Base-by-base conservation (phyloP, 2,797 vertebrate genomes). In the Agapornis canus region DNA sequence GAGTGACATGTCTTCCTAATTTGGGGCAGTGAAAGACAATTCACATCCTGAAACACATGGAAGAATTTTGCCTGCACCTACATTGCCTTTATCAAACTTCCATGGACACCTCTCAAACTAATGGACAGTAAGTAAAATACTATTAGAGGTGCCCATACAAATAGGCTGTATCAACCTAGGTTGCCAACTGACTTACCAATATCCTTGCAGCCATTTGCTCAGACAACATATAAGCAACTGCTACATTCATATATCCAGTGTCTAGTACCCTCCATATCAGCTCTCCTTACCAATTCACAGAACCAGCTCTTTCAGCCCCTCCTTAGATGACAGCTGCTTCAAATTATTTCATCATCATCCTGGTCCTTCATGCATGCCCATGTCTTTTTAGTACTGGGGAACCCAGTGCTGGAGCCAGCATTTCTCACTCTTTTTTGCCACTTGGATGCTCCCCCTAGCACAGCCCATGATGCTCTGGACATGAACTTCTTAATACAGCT, bases 381-480 rank as follows among this genome's bases (percentile, higher is more conserved):
- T n/a, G 21, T 22, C 19, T n/a, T 26, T 79, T 37, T 11, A 19
- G 22, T 18, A 43, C 12, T n/a, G n/a, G 16, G 40, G 25, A 69
- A 29, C 25, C 60, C 66, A 60, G 60, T 0, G 0, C 43, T n/a
- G 21, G 13, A 59, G 66, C 25, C 45, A 43, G 32, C 16, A 26
- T 35, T 13, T 54, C 16, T 22, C 15, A 10, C 45, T 20, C 16
- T 26, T 25, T 25, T 51, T 4, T 1, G 17, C 56, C 40, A 19
- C 39, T 52, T 29, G 39, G 6, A 45, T 0, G 3, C 9, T 51
- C 25, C 21, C 42, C 68, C 57, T 35, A 48, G 23, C 0, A 0
- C 25, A 56, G 59, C n/a, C 40, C 47, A 19, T 19, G 49, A 31
- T 32, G 63, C 63, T 5, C 13, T n/a, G 56, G 26, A 15, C 6